Evolutionary conservation across 2,888 invertebrate species (phyloP), one percentile per base, ranked within the genome.

Genomic region (Anthophora plumipes): DNA sequence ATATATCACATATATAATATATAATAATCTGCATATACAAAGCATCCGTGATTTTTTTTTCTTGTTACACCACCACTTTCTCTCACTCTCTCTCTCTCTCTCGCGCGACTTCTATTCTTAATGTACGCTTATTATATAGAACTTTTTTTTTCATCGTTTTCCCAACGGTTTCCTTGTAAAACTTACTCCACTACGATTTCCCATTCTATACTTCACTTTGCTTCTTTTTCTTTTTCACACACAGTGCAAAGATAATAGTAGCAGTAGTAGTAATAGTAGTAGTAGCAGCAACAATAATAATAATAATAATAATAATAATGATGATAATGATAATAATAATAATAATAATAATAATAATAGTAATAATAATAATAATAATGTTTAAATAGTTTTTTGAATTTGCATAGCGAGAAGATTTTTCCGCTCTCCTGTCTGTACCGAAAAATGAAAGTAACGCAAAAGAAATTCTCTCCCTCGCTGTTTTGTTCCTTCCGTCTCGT

Each of bases 1-100:
- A 61, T 61, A 85, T 86, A 60, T 77, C 60, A 66, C 31, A 72
- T 80, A 86, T 80, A 78, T 77, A 66, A 46, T 83, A 83, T 85
- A 82, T 73, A 79, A 22, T 78, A 80, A 39, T 79, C 61, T 59
- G 72, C 71, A 84, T 82, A 82, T 82, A 87, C 84, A 84, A 82
- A 85, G 75, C 71, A 78, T 78, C 60, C 67, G 66, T 55, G 50
- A 41, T n/a, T n/a, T n/a, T n/a, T n/a, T 54, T 52, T 57, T 48
- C 17, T 70, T 43, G 12, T 60, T 57, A 55, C 46, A 61, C 43
- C 59, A 43, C 25, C 71, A n/a, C n/a, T n/a, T 17, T 50, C 6
- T 50, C n/a, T 52, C 3, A 7, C 5, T 50, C 2, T 69, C n/a
- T 41, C 70, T 22, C n/a, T 17, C 48, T 39, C n/a, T n/a, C n/a